Evolutionary conservation across 2,888 invertebrate species (phyloP), one percentile per base, ranked within the genome.

Genomic region (Oligia latruncula): DNA sequence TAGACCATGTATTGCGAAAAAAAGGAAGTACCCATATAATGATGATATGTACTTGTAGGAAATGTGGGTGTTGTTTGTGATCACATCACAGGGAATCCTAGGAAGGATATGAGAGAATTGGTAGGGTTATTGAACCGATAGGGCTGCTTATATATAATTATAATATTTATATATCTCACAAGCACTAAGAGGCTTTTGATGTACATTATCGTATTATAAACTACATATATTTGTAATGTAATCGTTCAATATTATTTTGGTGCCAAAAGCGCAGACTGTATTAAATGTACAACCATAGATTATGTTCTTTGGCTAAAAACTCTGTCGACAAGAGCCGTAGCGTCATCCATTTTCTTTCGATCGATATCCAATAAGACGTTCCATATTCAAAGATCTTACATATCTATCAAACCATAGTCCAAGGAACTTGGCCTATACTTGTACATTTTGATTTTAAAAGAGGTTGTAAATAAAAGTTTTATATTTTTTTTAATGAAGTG

Each of bases 201-300:
- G 88, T 90, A 88, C 68, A 84, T 83, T 88, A 79, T 80, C 81
- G 74, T 84, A 74, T 84, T 71, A 77, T 70, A 79, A 79, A 78
- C 17, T 79, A 17, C 23, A 11, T 71, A 75, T 85, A 80, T 81
- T 43, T 80, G 43, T 77, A 77, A 81, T 80, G 77, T 79, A 83
- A 88, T 87, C 78, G 72, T 88, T 87, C 80, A 85, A 85, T 86
- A 89, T 90, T 87, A 81, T 91, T 90, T 92, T 87, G 66, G 93
- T 93, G 92, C 93, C 92, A 93, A 93, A 90, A 87, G 88, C 87
- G 88, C 90, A 74, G 89, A 89, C 83, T 91, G 87, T 87, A 82
- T 81, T 82, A 67, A 82, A 78, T 84, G 68, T 83, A 77, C 35
- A 72, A 68, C 46, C 74, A 78, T 73, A 71, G 75, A 78, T 77